Percentiles rank a stretch among this genome's conserved stretches.
phyloP scores from a whole-genome alignment of 2,797 vertebrate genomes.

The Pempheris klunzingeri region DNA sequence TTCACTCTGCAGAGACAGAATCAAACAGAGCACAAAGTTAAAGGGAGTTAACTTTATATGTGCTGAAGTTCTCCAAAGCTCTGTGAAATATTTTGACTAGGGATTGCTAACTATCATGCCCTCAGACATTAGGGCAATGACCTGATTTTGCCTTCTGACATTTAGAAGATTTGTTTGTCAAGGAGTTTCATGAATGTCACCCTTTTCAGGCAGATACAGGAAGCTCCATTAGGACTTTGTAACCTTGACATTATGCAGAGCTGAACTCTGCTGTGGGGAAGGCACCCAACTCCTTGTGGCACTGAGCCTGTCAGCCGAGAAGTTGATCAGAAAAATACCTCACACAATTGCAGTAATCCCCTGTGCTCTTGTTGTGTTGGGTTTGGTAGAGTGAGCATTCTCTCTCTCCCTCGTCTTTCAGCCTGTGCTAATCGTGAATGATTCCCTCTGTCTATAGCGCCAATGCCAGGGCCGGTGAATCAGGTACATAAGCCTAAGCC shows the following conservation, averaged over 20 bases:
- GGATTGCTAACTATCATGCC: conserved; percentile 37
- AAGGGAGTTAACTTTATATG: conserved; percentile 44
- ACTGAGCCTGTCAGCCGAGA: conserved; percentile 65
- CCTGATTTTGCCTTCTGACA: conserved; percentile 50
- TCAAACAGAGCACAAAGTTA: conserved; percentile 62
- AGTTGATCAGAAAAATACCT: conserved; percentile 81
- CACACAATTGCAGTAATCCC: conserved; percentile 84
- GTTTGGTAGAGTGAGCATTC: conserved; percentile 63
- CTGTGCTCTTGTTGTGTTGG: conserved; percentile 70
- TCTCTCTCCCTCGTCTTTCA: conserved; percentile 68
- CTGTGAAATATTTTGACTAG: conserved; percentile 24
- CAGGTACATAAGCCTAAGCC: conserved; percentile 86
- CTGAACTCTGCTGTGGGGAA: conserved; percentile 64
- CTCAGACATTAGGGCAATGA: conserved; percentile 25
- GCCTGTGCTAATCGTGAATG: conserved; percentile 79
- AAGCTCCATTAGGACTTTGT: conserved; percentile 43
- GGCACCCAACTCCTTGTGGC: conserved; percentile 59
- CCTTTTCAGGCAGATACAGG: conserved; percentile 11
- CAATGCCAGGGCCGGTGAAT: conserved; percentile 83
- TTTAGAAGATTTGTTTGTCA: conserved; percentile 54
- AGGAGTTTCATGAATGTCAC: conserved; percentile 42
- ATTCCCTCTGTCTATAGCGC: conserved; percentile 78
- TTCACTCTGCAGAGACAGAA: conserved; percentile 53
- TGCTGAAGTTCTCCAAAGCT: conserved; percentile 34
- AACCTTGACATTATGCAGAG: conserved; percentile 70